phyloP scores from a whole-genome alignment of 2,113 vertebrate species.

The Herpailurus yagouaroundi region DNA sequence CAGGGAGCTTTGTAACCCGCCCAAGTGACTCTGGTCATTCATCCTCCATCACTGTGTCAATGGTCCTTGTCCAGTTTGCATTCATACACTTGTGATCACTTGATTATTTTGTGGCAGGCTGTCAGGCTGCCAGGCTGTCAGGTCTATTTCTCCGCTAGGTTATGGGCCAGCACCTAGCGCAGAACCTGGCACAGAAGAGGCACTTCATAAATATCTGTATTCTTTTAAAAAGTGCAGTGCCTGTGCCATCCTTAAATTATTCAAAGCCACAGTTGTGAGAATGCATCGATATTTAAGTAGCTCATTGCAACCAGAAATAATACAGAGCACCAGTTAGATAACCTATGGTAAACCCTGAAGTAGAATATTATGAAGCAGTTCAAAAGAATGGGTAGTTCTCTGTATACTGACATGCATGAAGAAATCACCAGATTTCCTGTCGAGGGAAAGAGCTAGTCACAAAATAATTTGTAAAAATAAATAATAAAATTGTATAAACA shows the following conservation, averaged over 20 bases:
- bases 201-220: not conserved
- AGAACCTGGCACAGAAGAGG: not conserved
- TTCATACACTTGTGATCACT: not conserved
- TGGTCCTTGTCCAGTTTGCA: not conserved
- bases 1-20: not conserved
- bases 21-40: not conserved
- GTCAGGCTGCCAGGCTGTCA: not conserved
- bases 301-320: not conserved
- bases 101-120: not conserved
- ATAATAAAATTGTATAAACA: not conserved
- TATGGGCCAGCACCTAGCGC: not conserved
- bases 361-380: not conserved
- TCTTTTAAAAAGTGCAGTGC: not conserved
- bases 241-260: not conserved
- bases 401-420: not conserved
- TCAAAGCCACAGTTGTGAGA: accelerated
- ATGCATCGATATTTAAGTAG: not conserved
- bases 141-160: not conserved
- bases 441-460: not conserved
- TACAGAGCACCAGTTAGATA: not conserved
- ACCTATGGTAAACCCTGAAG: not conserved
- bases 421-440: not conserved
- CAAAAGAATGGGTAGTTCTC: not conserved
- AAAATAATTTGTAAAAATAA: not conserved
- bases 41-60: not conserved